phyloP scores from a whole-genome alignment of 2,888 invertebrate species.

The Argyresthia albistria region DNA sequence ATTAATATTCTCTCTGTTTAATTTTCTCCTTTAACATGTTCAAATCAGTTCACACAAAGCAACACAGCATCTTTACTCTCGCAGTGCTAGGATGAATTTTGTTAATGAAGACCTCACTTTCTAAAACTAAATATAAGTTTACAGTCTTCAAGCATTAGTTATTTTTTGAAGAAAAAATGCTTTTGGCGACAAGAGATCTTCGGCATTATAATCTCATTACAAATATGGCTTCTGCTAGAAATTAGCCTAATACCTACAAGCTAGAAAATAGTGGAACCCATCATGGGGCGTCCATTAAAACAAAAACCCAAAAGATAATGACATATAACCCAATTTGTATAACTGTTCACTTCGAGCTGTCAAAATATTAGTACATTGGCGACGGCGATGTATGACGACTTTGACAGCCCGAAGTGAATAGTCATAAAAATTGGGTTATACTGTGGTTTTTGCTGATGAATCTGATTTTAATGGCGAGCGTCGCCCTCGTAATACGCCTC shows the following conservation, averaged over 20 bases:
- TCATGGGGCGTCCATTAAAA: too few species aligned
- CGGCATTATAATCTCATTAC: constrained; percentile 46
- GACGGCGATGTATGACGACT: too few species aligned
- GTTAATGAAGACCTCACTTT: constrained; percentile 44
- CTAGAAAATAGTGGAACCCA: too few species aligned
- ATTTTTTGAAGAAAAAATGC: constrained; percentile 24
- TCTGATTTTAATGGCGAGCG: too few species aligned
- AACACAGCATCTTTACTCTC: constrained; percentile 27
- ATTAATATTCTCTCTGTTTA: constrained; percentile 60
- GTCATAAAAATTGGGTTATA: background rate
- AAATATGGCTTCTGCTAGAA: constrained; percentile 33
- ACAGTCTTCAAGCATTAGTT: background rate
- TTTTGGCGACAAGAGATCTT: constrained; percentile 50
- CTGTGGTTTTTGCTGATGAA: background rate
- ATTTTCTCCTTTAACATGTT: constrained; percentile 40
- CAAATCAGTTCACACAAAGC: constrained; percentile 51
- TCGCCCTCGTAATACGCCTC: too few species aligned
- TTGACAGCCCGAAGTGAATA: too few species aligned
- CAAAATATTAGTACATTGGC: too few species aligned
- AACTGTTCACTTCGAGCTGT: too few species aligned
- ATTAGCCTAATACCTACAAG: constrained; percentile 18
- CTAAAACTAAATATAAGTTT: constrained; percentile 18
- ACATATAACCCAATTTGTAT: too few species aligned
- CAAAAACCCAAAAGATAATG: too few species aligned
- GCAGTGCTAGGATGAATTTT: background rate